Conservation (phyloP, 2,113 vertebrate species). For the Laterallus jamaicensis region DNA sequence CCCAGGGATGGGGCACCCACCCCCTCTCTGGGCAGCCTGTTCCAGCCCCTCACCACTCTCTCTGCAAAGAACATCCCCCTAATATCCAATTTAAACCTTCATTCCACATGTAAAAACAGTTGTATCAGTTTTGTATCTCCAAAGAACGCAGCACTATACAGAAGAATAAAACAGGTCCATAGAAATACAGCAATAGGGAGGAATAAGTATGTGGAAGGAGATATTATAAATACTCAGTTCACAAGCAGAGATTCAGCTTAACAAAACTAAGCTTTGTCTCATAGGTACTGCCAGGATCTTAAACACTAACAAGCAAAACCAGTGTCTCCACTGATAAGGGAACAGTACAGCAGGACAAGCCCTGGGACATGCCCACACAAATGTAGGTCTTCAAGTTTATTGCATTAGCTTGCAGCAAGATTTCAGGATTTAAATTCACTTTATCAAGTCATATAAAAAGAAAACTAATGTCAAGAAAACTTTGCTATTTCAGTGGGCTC, state of each 20-base stretch:
- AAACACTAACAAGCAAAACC: slow-evolving; percentile 17
- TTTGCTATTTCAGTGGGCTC: neutral
- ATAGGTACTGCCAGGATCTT: neutral
- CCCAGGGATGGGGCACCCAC: too few relatives aligned
- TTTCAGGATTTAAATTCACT: neutral
- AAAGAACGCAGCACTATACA: neutral
- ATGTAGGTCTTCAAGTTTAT: neutral
- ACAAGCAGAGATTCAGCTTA: neutral
- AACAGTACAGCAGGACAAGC: neutral
- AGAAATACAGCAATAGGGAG: neutral
- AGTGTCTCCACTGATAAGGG: neutral
- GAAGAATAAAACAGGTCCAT: neutral
- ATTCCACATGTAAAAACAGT: neutral
- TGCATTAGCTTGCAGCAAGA: neutral
- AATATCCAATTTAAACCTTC: too few relatives aligned
- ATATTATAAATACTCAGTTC: neutral
- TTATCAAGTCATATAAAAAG: neutral
- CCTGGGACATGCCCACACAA: neutral
- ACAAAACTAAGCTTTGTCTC: neutral
- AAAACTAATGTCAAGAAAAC: neutral
- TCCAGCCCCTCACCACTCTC: too few relatives aligned
- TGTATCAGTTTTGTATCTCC: too few relatives aligned
- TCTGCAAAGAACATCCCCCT: too few relatives aligned
- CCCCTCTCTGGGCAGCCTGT: too few relatives aligned
- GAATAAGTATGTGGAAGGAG: neutral